phyloP scores from a whole-genome alignment of 1,140 invertebrate species.

The Rhopalosiphum padi region DNA sequence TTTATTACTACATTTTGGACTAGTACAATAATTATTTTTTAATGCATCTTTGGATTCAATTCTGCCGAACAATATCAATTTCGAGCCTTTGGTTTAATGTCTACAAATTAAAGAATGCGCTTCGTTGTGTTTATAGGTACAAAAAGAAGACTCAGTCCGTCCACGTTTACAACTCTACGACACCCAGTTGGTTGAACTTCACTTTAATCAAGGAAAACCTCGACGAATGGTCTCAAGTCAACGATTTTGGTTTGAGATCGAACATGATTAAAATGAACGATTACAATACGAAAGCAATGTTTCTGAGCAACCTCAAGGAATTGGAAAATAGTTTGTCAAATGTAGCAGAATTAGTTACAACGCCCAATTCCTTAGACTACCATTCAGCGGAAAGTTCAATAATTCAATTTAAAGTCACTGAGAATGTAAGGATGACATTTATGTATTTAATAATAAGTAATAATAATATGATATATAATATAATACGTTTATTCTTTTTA shows the following conservation, averaged over 20 bases:
- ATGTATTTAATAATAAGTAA: neutral
- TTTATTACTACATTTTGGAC: neutral
- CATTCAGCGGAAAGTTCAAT: neutral
- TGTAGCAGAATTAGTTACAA: slow-evolving; percentile 32
- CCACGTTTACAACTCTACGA: slow-evolving; percentile 68
- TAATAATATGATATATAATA: neutral
- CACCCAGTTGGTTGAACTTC: slow-evolving; percentile 77
- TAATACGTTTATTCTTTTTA: neutral
- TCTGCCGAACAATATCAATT: too few relatives aligned
- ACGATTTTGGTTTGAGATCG: slow-evolving; percentile 73
- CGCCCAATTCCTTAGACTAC: neutral
- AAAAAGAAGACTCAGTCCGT: slow-evolving; percentile 70
- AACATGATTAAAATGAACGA: slow-evolving; percentile 63
- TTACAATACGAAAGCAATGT: slow-evolving; percentile 30
- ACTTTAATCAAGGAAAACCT: slow-evolving; percentile 78
- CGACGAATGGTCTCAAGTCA: slow-evolving; percentile 77
- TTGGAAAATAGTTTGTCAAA: slow-evolving; percentile 34
- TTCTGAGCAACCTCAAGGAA: neutral
- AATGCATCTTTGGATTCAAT: too few relatives aligned
- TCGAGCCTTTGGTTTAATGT: neutral
- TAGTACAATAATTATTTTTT: neutral
- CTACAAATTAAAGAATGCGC: neutral
- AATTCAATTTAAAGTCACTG: slow-evolving; percentile 43
- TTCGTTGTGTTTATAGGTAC: slow-evolving; percentile 68
- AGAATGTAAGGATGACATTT: neutral